Base-by-base conservation (phyloP, 2,113 vertebrate species). In the Oophaga pumilio region DNA sequence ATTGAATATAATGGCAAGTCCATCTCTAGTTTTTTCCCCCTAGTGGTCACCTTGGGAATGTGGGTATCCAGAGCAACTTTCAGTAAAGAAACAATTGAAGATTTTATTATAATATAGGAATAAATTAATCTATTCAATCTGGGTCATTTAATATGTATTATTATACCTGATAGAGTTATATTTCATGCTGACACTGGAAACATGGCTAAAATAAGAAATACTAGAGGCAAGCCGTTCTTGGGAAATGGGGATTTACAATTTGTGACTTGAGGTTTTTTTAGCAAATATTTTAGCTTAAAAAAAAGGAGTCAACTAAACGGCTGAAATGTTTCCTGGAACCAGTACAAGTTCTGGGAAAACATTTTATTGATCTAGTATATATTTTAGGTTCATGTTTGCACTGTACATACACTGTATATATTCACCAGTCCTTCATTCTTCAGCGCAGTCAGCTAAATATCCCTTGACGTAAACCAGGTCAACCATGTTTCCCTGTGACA, bases 381-480 rank as follows among this genome's bases (percentile, higher is more conserved):
- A 66, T 66, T 66, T 8, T 69, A 69, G 11, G 26, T 28, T 26
- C 26, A 69, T 69, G 8, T 66, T 26, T 22, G 20, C 20, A 62
- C 33, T 62, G 20, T 62, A 62, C 20, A 62, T 62, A 62, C 20
- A 62, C 66, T 26, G 66, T 50, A 82, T 66, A 56, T 66, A 11
- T 43, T 52, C 62, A 79, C 56, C 76, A 56, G 85, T 50, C 24
- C 52, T 64, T 52, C 49, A 84, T 18, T n/a, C 50, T 77, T 12
- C 49, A 82, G 56, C 43, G 9, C 33, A 73, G 71, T 83, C 87
- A 84, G 49, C 66, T 66, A 74, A 66, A 57, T 57, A 64, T 76
- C 43, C 69, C 43, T 22, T 76, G 56, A 43, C 71, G 56, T 84
- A 74, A 83, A 88, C 71, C 87, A 88, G 87, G 87, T 88, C 87